Conservation (phyloP, 1,140 invertebrate species). For the Zaprionus davidi region DNA sequence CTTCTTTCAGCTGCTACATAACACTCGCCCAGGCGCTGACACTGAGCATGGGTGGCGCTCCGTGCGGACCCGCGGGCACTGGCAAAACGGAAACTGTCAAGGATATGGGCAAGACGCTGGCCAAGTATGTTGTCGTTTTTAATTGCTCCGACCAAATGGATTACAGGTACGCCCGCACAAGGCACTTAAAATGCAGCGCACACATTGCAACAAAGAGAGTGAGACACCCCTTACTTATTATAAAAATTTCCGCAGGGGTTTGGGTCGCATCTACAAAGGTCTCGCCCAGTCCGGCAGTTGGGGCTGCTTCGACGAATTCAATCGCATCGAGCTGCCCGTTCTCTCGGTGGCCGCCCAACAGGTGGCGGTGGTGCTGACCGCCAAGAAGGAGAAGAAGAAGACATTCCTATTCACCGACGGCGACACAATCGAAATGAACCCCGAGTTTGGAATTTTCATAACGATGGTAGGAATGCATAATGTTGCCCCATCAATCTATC, state of each 20-base stretch:
- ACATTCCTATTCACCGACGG: slow-evolving; percentile 97
- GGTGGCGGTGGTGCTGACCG: slow-evolving; percentile 96
- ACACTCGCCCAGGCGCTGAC: slow-evolving; percentile 97
- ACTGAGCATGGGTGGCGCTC: slow-evolving; percentile 98
- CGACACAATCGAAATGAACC: slow-evolving; percentile 95
- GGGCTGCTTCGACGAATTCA: slow-evolving; percentile 94
- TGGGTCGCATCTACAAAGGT: slow-evolving; percentile 95
- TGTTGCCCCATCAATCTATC: neutral
- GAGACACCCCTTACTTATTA: slow-evolving; percentile 26
- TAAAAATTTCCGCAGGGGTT: slow-evolving; percentile 86
- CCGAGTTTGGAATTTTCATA: slow-evolving; percentile 98
- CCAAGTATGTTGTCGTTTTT: slow-evolving; percentile 98
- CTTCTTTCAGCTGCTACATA: slow-evolving; percentile 93
- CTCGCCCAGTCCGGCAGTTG: slow-evolving; percentile 97
- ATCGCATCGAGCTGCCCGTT: slow-evolving; percentile 97
- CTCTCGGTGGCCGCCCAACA: slow-evolving; percentile 98
- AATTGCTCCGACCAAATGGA: slow-evolving; percentile 99
- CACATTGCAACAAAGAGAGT: slow-evolving; percentile 18
- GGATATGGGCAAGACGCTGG: slow-evolving; percentile 98
- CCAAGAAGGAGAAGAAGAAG: slow-evolving; percentile 96
- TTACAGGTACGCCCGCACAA: slow-evolving; percentile 88
- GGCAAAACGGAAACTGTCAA: slow-evolving; percentile 99
- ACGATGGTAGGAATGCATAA: slow-evolving; percentile 91
- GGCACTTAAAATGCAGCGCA: slow-evolving; percentile 39
- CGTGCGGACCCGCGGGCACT: slow-evolving; percentile 97